Base-by-base conservation (phyloP, 2,888 invertebrate genomes). In the Phania funesta region DNA sequence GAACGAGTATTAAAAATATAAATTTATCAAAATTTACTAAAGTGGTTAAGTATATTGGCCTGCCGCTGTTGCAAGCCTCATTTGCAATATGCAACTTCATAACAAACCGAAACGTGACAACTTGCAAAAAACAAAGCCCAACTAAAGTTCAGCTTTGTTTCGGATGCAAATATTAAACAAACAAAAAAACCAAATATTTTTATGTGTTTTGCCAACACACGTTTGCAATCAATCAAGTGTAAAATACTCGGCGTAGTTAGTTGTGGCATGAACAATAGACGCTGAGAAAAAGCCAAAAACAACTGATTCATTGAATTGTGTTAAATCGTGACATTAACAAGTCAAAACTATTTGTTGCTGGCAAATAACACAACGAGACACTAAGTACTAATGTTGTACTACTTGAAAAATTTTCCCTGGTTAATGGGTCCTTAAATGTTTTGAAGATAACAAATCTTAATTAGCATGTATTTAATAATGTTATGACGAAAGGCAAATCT, bases 141-240 rank as follows among this genome's bases (percentile, higher is more conserved):
- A 24, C 41, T n/a, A 74, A 77, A 64, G 60, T 81, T 65, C 60
- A 77, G 50, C 56, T 64, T 77, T 65, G 50, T 78, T 82, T 77
- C 35, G 82, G 78, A 82, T 82, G 78, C 82, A 82, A 78, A 81
- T 68, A 62, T 62, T 35, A 50, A 67, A 48, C 5, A 44, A 5
- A 35, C 5, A 60, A 44, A n/a, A 50, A 50, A 62, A 64, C 11
- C 56, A 35, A 46, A 75, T 29, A 50, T 67, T 48, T 75, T 29
- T 52, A 44, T 50, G 35, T 81, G 71, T 81, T 82, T 74, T 77
- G 78, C 73, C 81, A 82, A 77, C 77, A 82, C 81, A 82, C 81
- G 81, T 82, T 82, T 74, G 52, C 81, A 81, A 81, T 82, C 81
- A 82, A 82, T 82, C 81, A 82, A 82, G 78, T 78, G 81, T 82